Conservation (phyloP, 2,797 vertebrate species). For the Enteromius anoplus region DNA sequence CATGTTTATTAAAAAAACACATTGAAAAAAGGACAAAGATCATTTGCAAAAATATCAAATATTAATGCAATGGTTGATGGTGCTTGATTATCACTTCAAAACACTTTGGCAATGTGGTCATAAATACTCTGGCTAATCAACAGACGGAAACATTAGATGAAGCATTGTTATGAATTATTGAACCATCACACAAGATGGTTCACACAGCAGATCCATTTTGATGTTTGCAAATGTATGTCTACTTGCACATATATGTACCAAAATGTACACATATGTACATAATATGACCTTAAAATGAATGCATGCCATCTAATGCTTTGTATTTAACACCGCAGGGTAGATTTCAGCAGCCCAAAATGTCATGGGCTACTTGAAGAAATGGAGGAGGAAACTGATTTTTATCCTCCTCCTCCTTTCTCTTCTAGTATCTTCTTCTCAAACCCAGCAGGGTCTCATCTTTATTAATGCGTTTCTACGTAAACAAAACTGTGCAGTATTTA, state of each 20-base stretch:
- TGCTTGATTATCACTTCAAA: slow-evolving; percentile 48
- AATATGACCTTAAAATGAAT: background rate
- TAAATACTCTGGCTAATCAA: slow-evolving; percentile 33
- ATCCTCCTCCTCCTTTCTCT: slow-evolving; percentile 47
- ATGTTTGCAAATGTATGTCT: background rate
- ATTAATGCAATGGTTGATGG: slow-evolving; percentile 44
- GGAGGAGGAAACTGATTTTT: slow-evolving; percentile 9
- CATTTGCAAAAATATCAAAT: slow-evolving; percentile 54
- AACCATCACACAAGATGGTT: slow-evolving; percentile 29
- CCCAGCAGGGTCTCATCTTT: slow-evolving; percentile 59
- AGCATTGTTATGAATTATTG: slow-evolving; percentile 54
- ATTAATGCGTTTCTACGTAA: slow-evolving; percentile 69
- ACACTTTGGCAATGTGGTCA: slow-evolving; percentile 43
- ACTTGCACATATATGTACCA: too few relatives aligned
- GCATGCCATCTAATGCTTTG: background rate
- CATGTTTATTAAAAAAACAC: background rate
- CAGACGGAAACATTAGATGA: slow-evolving; percentile 41
- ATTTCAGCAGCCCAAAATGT: slow-evolving; percentile 9
- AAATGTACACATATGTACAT: background rate
- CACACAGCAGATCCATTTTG: slow-evolving; percentile 23
- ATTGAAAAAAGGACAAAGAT: slow-evolving; percentile 25
- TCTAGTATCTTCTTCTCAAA: slow-evolving; percentile 20
- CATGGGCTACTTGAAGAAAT: slow-evolving; percentile 21
- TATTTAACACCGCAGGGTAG: background rate
- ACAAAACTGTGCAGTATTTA: slow-evolving; percentile 63